A percentile compares a stretch with the other conserved stretches of the same genome.
Evolutionary conservation across 2,888 invertebrate species (phyloP).

Genomic region (Sepioteuthis lessoniana): DNA sequence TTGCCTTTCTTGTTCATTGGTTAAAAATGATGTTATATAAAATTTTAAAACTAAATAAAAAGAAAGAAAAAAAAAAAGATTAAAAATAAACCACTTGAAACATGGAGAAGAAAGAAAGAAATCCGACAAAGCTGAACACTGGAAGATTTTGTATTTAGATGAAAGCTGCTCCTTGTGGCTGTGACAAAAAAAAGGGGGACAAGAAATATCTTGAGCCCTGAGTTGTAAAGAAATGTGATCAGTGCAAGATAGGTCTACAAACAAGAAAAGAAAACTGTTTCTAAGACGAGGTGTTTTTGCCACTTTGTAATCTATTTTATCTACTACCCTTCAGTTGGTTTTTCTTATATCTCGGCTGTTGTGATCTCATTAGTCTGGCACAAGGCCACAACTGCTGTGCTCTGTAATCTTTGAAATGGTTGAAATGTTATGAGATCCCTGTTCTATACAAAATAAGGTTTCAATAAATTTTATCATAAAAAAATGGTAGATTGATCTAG

Average conservation of each 20-base stretch:
- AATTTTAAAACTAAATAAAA: too few species aligned
- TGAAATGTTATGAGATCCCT: too few species aligned
- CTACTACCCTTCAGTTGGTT: neutral
- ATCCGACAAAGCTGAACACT: neutral
- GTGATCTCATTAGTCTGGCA: neutral
- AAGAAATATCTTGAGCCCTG: neutral
- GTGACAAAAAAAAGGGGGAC: neutral
- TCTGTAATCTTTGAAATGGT: neutral
- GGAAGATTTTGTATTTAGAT: constrained; percentile 10
- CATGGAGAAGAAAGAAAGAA: neutral
- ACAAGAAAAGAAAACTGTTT: neutral
- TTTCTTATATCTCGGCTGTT: neutral
- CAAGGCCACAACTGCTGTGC: neutral
- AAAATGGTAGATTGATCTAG: too few species aligned
- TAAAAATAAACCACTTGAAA: neutral
- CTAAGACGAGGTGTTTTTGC: neutral
- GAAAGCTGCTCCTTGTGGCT: constrained; percentile 3
- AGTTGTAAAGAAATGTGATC: too few species aligned
- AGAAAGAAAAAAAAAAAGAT: neutral
- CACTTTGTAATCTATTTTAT: neutral
- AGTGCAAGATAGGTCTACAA: neutral
- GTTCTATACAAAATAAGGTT: too few species aligned
- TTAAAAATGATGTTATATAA: neutral
- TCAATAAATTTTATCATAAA: too few species aligned
- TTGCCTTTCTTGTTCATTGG: neutral